Conservation (phyloP, 2,113 vertebrate species). For the Cyprinodon variegatus region DNA sequence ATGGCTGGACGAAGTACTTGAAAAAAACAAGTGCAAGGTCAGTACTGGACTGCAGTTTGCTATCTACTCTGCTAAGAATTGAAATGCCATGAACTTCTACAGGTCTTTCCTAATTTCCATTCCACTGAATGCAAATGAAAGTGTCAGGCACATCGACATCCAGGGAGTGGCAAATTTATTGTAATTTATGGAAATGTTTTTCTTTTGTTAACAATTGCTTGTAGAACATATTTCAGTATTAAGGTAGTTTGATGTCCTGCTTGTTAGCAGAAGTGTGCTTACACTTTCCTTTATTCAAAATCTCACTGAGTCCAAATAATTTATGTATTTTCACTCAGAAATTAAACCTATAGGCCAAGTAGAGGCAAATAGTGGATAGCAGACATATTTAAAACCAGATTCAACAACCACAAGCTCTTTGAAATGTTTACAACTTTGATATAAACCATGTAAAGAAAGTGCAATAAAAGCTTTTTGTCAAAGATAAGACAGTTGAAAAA, state of each 20-base stretch:
- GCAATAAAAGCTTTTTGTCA: not conserved
- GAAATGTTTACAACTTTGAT: no score
- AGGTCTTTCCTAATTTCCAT: not conserved
- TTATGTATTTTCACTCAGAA: not conserved
- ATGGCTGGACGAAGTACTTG: constrained; percentile 59
- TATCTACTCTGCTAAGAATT: not conserved
- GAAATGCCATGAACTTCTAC: not conserved
- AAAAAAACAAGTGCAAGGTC: constrained; percentile 64
- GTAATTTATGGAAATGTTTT: no score
- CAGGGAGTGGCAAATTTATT: not conserved
- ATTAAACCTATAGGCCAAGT: not conserved
- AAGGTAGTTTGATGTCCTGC: not conserved
- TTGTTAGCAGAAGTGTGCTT: not conserved
- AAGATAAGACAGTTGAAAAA: not conserved
- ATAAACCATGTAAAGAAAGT: not conserved
- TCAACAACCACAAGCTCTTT: not conserved
- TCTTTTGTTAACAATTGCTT: not conserved
- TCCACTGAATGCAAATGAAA: not conserved
- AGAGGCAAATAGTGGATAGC: not conserved
- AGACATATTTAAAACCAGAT: not conserved
- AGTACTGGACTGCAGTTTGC: constrained; percentile 2
- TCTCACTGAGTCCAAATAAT: not conserved
- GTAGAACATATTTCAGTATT: not conserved
- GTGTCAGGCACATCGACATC: not conserved
- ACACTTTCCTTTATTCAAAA: not conserved